Evolutionary conservation across 2,797 vertebrate species (phyloP).

Genomic region (Lophius americanus): DNA sequence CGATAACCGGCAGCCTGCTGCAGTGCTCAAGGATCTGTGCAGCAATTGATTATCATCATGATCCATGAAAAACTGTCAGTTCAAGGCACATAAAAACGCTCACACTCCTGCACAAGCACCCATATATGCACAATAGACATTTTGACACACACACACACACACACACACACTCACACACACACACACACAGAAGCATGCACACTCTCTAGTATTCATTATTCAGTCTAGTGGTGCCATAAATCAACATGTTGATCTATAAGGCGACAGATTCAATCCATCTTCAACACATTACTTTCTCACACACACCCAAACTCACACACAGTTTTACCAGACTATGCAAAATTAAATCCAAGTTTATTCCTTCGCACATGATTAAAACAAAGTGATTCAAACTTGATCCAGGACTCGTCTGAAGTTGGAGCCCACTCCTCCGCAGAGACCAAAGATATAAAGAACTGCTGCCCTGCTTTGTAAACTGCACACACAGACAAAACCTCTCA

Average conservation of each 20-base stretch:
- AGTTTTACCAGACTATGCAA: slow-evolving; percentile 3
- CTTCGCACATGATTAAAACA: slow-evolving; percentile 21
- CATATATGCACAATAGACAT: not conserved
- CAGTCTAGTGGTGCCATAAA: slow-evolving; percentile 30
- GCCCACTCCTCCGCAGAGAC: not conserved
- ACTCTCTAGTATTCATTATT: slow-evolving; percentile 14
- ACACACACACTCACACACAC: slow-evolving; percentile 1
- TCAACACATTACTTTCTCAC: slow-evolving; percentile 17
- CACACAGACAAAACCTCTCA: slow-evolving; percentile 2
- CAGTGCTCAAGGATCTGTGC: slow-evolving; percentile 29
- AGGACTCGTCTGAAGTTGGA: not conserved
- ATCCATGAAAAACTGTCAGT: slow-evolving; percentile 42
- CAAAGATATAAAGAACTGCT: not conserved
- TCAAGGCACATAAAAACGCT: slow-evolving; percentile 1
- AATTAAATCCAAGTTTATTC: slow-evolving; percentile 5
- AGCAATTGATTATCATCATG: slow-evolving; percentile 34
- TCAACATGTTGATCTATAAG: slow-evolving; percentile 39
- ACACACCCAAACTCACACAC: slow-evolving; percentile 2
- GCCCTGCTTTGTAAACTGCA: not conserved
- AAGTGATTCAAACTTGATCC: not conserved
- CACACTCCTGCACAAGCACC: not conserved
- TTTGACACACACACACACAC: not conserved
- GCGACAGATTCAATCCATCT: slow-evolving; percentile 35
- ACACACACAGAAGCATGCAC: not conserved
- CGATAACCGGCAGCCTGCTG: slow-evolving; percentile 3